Base-by-base conservation (phyloP, 2,797 vertebrate genomes). In the Gallinago stenura region DNA sequence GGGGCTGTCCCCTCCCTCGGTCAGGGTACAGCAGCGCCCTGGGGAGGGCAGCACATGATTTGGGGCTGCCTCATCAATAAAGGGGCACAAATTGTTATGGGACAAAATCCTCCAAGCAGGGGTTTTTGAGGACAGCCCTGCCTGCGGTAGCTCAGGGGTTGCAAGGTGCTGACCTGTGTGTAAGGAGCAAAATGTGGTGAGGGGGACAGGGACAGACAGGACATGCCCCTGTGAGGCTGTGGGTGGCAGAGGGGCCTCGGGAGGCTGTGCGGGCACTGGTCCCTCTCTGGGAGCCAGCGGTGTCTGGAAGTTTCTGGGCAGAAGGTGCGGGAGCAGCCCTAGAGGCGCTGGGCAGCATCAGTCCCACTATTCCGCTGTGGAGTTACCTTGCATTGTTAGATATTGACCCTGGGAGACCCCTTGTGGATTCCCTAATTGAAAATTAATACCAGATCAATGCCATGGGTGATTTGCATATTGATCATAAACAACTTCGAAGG, bases 381-480 rank as follows among this genome's bases (percentile, higher is more conserved):
- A 97, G 98, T 98, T 99, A 98, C 98, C 98, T 98, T 97, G 98
- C 98, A 98, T 98, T 98, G 99, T 98, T 99, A 98, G 97, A 98
- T 99, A 99, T 99, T 99, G 99, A 99, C 99, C 99, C 98, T 98
- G 97, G 96, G 98, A 98, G 98, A 99, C 99, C 99, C 99, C 99
- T 98, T 87, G 99, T 99, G 99, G 99, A 98, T 99, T 99, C 98
- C 98, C 99, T 99, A 99, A 99, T 99, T 99, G 99, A 99, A 99
- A 99, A 99, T 99, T 99, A 99, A 99, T 99, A 99, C 99, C 93
- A 97, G 99, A 99, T 99, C 99, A 98, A 99, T 99, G 99, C 98
- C 96, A 98, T 83, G 97, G 98, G 98, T 98, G 97, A 99, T 99
- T 99, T 99, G 99, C 99, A 99, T 99, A 99, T 99, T 99, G 99